Evolutionary conservation across 2,888 invertebrate species (phyloP), one percentile per base, ranked within the genome.

Genomic region (Drosophila helvetica): DNA sequence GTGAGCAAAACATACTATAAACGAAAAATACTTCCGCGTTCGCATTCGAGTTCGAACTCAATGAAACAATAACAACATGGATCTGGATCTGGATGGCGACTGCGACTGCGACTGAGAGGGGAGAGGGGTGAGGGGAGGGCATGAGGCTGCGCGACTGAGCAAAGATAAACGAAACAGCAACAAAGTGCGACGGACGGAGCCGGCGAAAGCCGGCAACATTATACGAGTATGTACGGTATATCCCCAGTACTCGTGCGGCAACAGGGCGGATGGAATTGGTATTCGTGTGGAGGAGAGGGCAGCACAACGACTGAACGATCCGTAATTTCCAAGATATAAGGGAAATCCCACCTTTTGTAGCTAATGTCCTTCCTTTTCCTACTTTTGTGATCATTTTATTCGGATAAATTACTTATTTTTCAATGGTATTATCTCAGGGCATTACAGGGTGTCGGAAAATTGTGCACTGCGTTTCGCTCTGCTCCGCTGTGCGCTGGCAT

Each of bases 21-120:
- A 5, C 33, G 38, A 77, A 77, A 87, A 85, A 85, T 86, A 83
- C 83, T 85, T 85, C 85, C 87, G 85, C 87, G 74, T 84, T 76
- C 79, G 86, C 81, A 75, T 80, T 74, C 84, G 86, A 85, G 66
- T 74, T 81, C 71, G 87, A 74, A 78, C 73, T 64, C 67, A 78
- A 68, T 78, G 80, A 79, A 81, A 79, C 77, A 86, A 77, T 51
- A 81, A 73, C 77, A 83, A 70, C 71, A 75, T 43, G 53, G 63
- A 45, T 46, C 63, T 43, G 53, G 63, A 45, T 46, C 63, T 19
- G 50, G 61, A 74, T 50, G 58, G 56, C 33, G 47, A 33, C 77
- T 3, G 33, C 33, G 33, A 33, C 4, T 1, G 30, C 30, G 30
- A 9, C 9, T 9, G 9, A 3, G 30, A 9, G 2, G 10, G 33